Conservation (phyloP, 2,797 vertebrate species). For the Pristis pectinata region DNA sequence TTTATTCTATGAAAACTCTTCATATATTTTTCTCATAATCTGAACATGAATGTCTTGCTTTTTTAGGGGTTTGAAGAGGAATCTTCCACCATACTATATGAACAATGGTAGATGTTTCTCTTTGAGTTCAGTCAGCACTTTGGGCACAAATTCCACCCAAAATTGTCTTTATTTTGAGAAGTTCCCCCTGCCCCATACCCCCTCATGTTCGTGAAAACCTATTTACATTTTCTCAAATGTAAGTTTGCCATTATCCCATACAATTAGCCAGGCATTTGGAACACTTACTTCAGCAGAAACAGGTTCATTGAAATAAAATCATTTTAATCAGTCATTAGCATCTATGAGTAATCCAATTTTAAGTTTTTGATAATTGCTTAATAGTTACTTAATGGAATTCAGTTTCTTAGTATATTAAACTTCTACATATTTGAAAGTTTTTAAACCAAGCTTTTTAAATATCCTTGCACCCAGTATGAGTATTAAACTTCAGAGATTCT, state of each 20-base stretch:
- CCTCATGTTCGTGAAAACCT: too few relatives aligned
- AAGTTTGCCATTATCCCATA: too few relatives aligned
- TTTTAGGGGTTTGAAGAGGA: too few relatives aligned
- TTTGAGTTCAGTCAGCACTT: too few relatives aligned
- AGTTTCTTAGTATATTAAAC: neutral
- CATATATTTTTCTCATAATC: neutral
- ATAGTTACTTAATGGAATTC: neutral
- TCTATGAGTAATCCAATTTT: neutral
- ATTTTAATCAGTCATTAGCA: neutral
- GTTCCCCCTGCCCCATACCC: too few relatives aligned
- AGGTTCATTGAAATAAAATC: neutral
- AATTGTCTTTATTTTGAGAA: too few relatives aligned
- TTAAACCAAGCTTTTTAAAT: neutral
- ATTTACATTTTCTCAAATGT: too few relatives aligned
- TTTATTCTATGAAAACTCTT: too few relatives aligned
- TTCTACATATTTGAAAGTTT: neutral
- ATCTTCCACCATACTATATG: too few relatives aligned
- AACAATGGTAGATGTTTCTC: too few relatives aligned
- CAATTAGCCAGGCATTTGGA: too few relatives aligned
- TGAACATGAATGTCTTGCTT: neutral
- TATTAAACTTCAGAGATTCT: neutral
- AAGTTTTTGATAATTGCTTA: neutral
- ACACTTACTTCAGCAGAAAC: neutral
- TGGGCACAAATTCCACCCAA: too few relatives aligned
- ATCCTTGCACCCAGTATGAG: neutral